Evolutionary conservation across 2,113 vertebrate genomes (phyloP).

Genomic region (Lonchura striata): DNA sequence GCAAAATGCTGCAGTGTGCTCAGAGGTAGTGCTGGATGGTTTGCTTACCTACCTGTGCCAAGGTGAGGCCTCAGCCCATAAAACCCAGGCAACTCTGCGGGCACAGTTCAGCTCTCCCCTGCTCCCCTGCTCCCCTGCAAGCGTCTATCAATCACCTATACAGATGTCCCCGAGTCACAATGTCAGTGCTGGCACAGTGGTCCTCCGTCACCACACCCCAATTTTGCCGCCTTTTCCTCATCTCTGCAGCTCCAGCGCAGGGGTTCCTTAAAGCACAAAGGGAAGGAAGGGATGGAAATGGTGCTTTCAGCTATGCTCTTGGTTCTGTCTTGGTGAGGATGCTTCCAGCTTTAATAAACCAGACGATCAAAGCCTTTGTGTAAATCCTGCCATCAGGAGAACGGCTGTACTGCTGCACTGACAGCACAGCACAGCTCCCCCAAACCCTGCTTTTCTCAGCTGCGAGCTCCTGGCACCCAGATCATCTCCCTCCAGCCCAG

Average conservation of each 20-base stretch:
- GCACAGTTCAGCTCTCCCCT: fast-evolving
- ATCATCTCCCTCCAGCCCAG: background rate
- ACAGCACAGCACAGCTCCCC: background rate
- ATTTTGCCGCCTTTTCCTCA: background rate
- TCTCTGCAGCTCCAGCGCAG: fast-evolving
- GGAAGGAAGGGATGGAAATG: background rate
- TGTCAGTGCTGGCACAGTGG: fast-evolving
- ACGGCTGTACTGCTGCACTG: background rate
- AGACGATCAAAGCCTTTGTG: conserved; percentile 35
- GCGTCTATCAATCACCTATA: fast-evolving
- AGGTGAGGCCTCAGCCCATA: background rate
- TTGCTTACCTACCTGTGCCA: fast-evolving
- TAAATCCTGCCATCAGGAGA: background rate
- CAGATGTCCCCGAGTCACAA: fast-evolving
- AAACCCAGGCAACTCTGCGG: fast-evolving
- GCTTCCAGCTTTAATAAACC: background rate
- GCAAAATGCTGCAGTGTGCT: background rate
- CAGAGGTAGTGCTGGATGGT: background rate
- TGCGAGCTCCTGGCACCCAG: background rate
- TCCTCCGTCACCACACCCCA: background rate
- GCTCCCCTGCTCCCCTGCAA: background rate
- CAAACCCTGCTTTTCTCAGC: background rate
- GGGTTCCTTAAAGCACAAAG: background rate
- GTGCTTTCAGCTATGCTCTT: background rate
- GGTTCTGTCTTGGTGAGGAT: background rate